Evolutionary conservation across 2,888 invertebrate species (phyloP), one percentile per base, ranked within the genome.

Genomic region (Chymomyza amoena): DNA sequence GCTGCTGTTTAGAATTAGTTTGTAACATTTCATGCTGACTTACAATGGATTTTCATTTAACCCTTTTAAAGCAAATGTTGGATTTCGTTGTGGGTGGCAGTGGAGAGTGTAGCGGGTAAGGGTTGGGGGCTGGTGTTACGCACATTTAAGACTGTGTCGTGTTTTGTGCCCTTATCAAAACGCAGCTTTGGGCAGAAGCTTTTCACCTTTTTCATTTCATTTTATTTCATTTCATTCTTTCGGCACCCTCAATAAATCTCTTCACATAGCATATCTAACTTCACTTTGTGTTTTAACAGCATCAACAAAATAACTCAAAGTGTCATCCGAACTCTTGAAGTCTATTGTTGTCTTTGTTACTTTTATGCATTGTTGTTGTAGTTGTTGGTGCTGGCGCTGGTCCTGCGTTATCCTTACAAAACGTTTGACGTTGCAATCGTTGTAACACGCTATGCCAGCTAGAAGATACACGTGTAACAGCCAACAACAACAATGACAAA

Each of bases 321-420:
- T 83, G 83, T 84, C 84, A 83, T 83, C 82, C 79, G 79, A 81
- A 82, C 84, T 84, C 84, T 84, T 82, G 78, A 84, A 84, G 83
- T 83, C 83, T 83, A 83, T 84, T 83, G 84, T 81, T 75, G 77
- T 70, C 79, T 75, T 69, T 80, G 74, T 72, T 69, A 73, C 66
- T 72, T 78, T 69, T 72, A 75, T 75, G 77, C 71, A 72, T 70
- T 73, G 54, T 36, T 60, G 18, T 61, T 18, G 50, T 1, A 50
- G 39, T 32, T 65, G 66, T n/a, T 61, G 32, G 16, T 66, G 60
- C 56, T 69, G 39, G 63, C 66, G 64, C 57, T 57, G 63, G 72
- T 80, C 73, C 76, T 45, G 39, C 39, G 39, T 77, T 79, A 79
- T 80, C 71, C 79, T 54, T 69, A 83, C 83, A 84, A 83, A 83